Conservation (phyloP, 2,113 vertebrate genomes). For the Tachysurus fulvidraco region DNA sequence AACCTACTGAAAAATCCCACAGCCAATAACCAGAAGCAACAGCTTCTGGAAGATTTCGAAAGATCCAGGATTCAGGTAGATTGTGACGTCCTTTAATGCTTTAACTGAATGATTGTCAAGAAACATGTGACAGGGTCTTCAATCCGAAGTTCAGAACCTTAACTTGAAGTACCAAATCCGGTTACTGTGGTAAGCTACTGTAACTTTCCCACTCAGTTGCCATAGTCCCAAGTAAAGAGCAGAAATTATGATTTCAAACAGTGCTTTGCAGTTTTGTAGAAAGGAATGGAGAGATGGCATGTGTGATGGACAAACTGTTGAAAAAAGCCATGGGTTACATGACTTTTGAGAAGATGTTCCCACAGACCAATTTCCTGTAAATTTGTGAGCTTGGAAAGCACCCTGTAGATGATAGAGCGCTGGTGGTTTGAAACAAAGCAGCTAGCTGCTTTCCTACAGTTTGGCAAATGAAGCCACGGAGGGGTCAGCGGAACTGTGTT, state of each 20-base stretch:
- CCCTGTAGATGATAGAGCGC: constrained; percentile 24
- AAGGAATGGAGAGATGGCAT: not conserved
- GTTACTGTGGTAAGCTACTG: not conserved
- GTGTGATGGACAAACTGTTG: not conserved
- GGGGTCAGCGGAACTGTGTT: constrained; percentile 35
- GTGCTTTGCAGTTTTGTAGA: not conserved
- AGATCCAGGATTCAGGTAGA: constrained; percentile 20
- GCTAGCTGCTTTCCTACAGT: constrained; percentile 23
- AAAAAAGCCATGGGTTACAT: not conserved
- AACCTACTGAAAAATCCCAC: not conserved
- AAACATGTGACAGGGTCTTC: not conserved
- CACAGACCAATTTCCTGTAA: not conserved
- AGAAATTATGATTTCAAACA: not conserved
- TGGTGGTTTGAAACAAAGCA: constrained; percentile 37
- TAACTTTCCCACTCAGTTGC: not conserved
- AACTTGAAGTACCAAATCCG: constrained; percentile 21
- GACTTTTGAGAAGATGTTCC: not conserved
- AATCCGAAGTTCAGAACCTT: constrained; percentile 22
- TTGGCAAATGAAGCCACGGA: constrained; percentile 11
- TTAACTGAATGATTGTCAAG: constrained; percentile 26
- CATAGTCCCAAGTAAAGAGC: not conserved
- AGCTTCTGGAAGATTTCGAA: not conserved
- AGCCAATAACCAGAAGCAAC: not conserved
- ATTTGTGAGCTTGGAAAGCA: constrained; percentile 3
- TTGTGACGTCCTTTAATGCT: constrained; percentile 12